These are phyloP conservation scores for Gorsachius goisagi DNA, from an alignment of 2,113 vertebrate species.

Conservation along the genomic window DNA sequence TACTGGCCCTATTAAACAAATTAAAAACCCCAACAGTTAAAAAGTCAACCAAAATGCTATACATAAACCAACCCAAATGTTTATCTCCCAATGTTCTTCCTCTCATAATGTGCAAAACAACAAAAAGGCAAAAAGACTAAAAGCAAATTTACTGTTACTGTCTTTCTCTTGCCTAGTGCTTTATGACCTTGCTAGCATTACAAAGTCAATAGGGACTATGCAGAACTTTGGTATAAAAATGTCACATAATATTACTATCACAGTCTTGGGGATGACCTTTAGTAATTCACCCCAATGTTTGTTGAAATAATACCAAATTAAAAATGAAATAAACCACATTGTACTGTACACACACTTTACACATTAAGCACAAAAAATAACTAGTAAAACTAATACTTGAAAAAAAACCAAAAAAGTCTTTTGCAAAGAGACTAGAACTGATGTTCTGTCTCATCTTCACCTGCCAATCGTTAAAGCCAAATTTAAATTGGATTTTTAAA, in stretches of 20 bases:
- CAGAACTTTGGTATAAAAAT: constrained; percentile 90
- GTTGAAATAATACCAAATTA: constrained; percentile 75
- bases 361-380: constrained; percentile 77
- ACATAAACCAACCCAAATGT: constrained; percentile 58
- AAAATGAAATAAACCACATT: constrained; percentile 77
- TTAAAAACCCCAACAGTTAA: constrained; percentile 69
- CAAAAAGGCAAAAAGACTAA: constrained; percentile 87
- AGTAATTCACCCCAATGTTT: constrained; percentile 73
- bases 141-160: constrained; percentile 76
- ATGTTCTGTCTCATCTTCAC: constrained; percentile 76
- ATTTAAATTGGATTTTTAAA: constrained; percentile 77
- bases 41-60: constrained; percentile 62
- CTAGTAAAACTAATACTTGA: constrained; percentile 75
- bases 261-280: constrained; percentile 72
- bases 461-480: constrained; percentile 77
- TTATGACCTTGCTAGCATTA: constrained; percentile 72
- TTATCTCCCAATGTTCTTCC: constrained; percentile 74
- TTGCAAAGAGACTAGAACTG: constrained; percentile 79
- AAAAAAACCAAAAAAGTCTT: constrained; percentile 77
- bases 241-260: constrained; percentile 75
- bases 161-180: constrained; percentile 82
- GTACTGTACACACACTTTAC: constrained; percentile 79
- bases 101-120: constrained; percentile 92
- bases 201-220: constrained; percentile 79
- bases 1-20: constrained; percentile 70